Percentiles rank a stretch among this genome's conserved stretches.
phyloP scores from a whole-genome alignment of 1,140 invertebrate species.

The Drosophila nigrodunni region DNA sequence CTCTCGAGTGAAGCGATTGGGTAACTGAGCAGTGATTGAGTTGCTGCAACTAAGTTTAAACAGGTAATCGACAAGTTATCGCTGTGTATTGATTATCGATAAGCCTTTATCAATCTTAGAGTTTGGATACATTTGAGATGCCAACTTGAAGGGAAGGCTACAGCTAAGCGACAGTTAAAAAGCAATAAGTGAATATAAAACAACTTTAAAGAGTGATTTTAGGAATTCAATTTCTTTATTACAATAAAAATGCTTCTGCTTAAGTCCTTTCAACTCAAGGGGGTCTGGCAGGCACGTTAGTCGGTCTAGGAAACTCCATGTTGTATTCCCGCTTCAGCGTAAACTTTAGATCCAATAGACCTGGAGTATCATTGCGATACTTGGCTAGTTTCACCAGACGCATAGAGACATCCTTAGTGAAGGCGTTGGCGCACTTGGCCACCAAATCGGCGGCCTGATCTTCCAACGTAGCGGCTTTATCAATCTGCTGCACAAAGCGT shows the following conservation, averaged over 20 bases:
- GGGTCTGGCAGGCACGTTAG: background rate
- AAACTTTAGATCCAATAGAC: conserved; percentile 49
- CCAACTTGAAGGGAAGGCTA: too few species aligned
- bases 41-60: background rate
- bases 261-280: too few species aligned
- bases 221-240: too few species aligned
- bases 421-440: conserved; percentile 42
- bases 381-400: conserved; percentile 45
- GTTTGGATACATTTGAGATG: background rate
- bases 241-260: background rate
- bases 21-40: background rate
- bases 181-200: too few species aligned
- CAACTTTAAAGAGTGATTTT: too few species aligned
- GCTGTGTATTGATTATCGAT: background rate
- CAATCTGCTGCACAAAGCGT: conserved; percentile 45
- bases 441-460: conserved; percentile 55
- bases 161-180: too few species aligned
- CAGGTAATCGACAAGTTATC: background rate
- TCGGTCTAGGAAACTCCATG: conserved; percentile 48
- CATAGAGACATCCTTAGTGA: conserved; percentile 45
- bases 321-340: conserved; percentile 58
- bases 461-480: conserved; percentile 34
- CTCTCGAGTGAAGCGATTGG: background rate
- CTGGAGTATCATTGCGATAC: conserved; percentile 20
- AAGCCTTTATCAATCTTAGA: background rate